phyloP scores from a whole-genome alignment of 2,888 invertebrate genomes.

The Dromius quadrimaculatus region DNA sequence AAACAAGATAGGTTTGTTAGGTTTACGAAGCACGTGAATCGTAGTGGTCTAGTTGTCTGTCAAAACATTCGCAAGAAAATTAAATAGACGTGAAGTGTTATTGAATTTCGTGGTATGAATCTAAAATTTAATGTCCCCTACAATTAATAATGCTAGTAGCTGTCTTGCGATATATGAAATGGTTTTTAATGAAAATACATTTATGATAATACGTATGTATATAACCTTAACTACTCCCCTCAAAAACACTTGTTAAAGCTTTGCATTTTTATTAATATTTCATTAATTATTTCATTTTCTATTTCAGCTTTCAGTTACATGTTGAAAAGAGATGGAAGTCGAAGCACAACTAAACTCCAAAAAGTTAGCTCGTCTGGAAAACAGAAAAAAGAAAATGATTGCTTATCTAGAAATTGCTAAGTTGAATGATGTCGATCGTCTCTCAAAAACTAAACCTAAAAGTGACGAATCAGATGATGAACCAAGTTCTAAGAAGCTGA shows the following conservation, averaged over 20 bases:
- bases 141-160: conserved; percentile 26
- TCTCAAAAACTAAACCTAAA: conserved; percentile 59
- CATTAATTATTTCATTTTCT: background rate
- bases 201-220: conserved; percentile 18
- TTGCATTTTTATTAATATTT: background rate
- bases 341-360: conserved; percentile 66
- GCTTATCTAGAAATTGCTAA: conserved; percentile 73
- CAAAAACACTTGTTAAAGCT: conserved; percentile 13
- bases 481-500: conserved; percentile 58
- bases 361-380: conserved; percentile 70
- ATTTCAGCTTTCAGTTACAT: conserved; percentile 27
- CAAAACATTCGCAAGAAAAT: conserved; percentile 32
- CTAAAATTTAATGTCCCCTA: conserved; percentile 28
- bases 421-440: conserved; percentile 73
- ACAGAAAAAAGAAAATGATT: conserved; percentile 74
- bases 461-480: conserved; percentile 52
- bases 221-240: background rate
- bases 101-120: conserved; percentile 27
- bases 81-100: conserved; percentile 22
- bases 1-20: too few species aligned
- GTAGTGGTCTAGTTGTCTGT: conserved; percentile 20
- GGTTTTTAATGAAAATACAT: conserved; percentile 26
- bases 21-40: conserved; percentile 23
- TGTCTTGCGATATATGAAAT: conserved; percentile 5
- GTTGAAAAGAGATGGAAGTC: conserved; percentile 16